These are phyloP conservation scores for Marmota flaviventris DNA, from an alignment of 2,113 vertebrate genomes.

Conservation along the genomic window DNA sequence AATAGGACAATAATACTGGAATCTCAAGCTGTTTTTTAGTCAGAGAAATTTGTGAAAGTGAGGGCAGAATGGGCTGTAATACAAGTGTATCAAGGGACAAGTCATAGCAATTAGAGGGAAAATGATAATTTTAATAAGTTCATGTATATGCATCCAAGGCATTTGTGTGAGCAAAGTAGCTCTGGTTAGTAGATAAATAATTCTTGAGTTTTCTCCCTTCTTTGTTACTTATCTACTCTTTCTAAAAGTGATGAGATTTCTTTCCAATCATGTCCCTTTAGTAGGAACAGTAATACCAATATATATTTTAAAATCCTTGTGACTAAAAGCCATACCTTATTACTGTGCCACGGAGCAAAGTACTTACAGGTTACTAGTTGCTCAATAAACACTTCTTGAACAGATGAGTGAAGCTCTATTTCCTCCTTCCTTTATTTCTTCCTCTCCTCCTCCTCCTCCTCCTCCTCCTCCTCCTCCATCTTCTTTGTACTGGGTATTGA, in stretches of 20 bases:
- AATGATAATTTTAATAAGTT: neutral
- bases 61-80: neutral
- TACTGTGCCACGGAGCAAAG: neutral
- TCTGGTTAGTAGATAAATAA: slow-evolving; percentile 14
- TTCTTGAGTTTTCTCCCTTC: neutral
- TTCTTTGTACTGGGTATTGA: too few species aligned
- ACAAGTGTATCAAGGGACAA: neutral
- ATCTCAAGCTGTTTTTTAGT: neutral
- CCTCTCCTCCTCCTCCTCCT: too few species aligned
- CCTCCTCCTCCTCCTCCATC: too few species aligned
- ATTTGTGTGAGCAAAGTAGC: neutral
- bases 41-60: neutral
- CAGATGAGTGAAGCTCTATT: neutral
- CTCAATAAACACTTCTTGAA: slow-evolving; percentile 26
- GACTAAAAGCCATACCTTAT: neutral
- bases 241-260: neutral
- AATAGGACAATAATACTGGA: neutral
- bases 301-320: neutral
- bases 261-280: neutral
- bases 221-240: neutral
- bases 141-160: neutral
- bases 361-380: neutral
- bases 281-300: neutral
- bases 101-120: slow-evolving; percentile 4
- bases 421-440: neutral